Evolutionary conservation across 2,888 invertebrate species (phyloP), one percentile per base, ranked within the genome.

Genomic region (Rhogogaster chlorosoma): DNA sequence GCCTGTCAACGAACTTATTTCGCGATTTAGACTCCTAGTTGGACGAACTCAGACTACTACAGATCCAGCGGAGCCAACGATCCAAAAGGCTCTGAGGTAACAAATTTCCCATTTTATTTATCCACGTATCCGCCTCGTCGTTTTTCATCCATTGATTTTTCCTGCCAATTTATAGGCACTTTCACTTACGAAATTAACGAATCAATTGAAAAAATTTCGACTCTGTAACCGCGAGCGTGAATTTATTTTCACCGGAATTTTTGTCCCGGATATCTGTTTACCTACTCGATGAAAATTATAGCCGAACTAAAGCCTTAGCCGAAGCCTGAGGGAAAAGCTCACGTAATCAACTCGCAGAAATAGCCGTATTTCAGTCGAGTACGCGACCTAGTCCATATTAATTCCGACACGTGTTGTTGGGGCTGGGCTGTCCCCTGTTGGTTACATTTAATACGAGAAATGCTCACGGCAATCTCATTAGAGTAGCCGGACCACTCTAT

Each of bases 321-420:
- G 9, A 70, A 36, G n/a, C 36, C 70, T 70, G 70, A 36, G 70
- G 70, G 70, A 29, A 36, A 70, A 70, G 70, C 36, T 70, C 70
- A 18, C 70, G 70, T 70, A 70, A 70, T 70, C 70, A 70, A 70
- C 70, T n/a, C 9, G 36, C n/a, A 36, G 36, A 70, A 70, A 70
- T 32, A 70, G 70, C 36, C 36, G n/a, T 70, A 70, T 70, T 70
- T 70, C 36, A 36, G 15, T 61, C 61, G 12, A 70, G 32, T 36
- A 70, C 70, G 70, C 18, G 70, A 70, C 70, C 70, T 32, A 70
- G 70, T 70, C 70, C 70, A 36, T 70, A 70, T 70, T 61, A 61
- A 26, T 22, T 67, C 32, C 70, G 18, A 70, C 70, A 36, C 36
- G 36, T 70, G 36, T 29, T 36, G 29, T 15, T 9, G 26, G 32